Evolutionary conservation across 2,797 vertebrate genomes (phyloP), one percentile per base, ranked within the genome.

Genomic region (Tinamus major): DNA sequence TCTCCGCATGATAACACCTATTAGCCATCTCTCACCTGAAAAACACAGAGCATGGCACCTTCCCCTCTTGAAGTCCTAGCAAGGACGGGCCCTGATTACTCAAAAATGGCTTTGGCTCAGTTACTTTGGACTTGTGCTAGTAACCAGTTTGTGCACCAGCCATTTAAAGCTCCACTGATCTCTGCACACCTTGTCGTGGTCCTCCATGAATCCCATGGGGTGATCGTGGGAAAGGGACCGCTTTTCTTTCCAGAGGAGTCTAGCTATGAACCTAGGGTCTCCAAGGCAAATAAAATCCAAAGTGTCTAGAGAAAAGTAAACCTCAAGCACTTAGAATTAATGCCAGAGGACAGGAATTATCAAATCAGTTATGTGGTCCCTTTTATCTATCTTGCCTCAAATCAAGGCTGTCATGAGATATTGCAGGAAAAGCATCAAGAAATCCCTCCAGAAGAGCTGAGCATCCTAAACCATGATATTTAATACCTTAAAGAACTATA

Each of bases 21-120:
- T 96, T 97, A 97, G 95, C 95, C 87, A 93, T 93, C 95, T 85
- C 48, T 89, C 92, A 81, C 89, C 92, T 51, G 91, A 92, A 94
- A 95, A 96, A 95, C 94, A 70, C 39, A 33, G 21, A n/a, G 61
- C 55, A 81, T 37, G 89, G 94, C 67, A 83, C 87, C 94, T 91
- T 94, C 70, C 55, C 67, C 35, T 93, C 84, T 29, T 44, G 49
- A 49, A 85, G 72, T 53, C 89, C 83, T 84, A 67, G 59, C 48
- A 6, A 42, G 33, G 76, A 27, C 91, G 75, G 55, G 59, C 0
- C 8, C 74, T 53, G 72, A 79, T 29, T 85, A 55, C 62, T 33
- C 88, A 56, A 77, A 2, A 7, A 6, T 72, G 23, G 72, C n/a
- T 61, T 78, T 35, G 1, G 26, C 11, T 35, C 7, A 1, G 0